Evolutionary conservation across 2,888 invertebrate genomes (phyloP), one percentile per base, ranked within the genome.

Genomic region (Nomada fabriciana): DNA sequence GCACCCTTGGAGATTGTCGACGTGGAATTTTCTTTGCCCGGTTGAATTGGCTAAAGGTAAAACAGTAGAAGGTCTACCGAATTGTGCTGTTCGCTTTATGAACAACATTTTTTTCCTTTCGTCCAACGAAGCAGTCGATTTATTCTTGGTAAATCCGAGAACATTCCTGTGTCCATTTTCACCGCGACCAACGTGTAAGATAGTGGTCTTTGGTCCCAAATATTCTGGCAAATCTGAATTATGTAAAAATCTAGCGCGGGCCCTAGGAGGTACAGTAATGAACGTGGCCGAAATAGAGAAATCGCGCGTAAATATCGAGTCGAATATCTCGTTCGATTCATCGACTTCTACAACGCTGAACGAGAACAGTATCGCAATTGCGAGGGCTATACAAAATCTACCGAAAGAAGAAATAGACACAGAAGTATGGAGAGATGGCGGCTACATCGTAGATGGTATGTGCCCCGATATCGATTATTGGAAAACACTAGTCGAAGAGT

Each of bases 391-490:
- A 68, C 93, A 80, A 89, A 91, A 78, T 83, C 91, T 85, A 84
- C 92, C 87, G 73, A 89, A 73, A 91, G 93, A 70, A 89, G 91
- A 76, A 47, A 69, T 89, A 9, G 86, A 84, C n/a, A 76, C 70
- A 1, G 80, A 74, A 47, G 69, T 84, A n/a, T 74, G 64, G 63
- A 86, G 87, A 65, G 83, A 94, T 89, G 95, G 95, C 25, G 95
- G 95, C 86, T 96, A 95, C 94, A 94, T 96, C 82, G 93, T 96
- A 71, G 96, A 96, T 89, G 96, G 95, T 0, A 95, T 96, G 91
- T 94, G 95, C 36, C 90, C 94, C 29, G 94, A 95, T 84, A 81
- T 94, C 18, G 94, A 95, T 81, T 93, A 94, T 88, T 95, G 96
- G 94, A 91, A 90, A 64, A 91, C 92, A 77, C 90, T 96, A 15